phyloP scores from a whole-genome alignment of 2,888 invertebrate species.

The Andricus quercusramuli region DNA sequence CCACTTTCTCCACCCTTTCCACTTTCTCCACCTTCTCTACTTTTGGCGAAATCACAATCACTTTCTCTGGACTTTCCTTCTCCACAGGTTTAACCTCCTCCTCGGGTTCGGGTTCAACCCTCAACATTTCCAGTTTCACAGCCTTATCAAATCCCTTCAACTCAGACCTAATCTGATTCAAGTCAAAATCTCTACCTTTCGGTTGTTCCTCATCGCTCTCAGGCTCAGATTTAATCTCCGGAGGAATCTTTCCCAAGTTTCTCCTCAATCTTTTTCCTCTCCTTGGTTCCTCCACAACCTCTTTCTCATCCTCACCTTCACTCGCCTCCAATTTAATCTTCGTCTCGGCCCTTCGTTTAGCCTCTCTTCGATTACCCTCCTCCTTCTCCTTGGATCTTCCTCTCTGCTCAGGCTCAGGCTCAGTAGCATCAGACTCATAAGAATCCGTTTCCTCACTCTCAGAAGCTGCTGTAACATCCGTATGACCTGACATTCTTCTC shows the following conservation, averaged over 20 bases:
- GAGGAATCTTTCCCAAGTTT: constrained; percentile 75
- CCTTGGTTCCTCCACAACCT: constrained; percentile 68
- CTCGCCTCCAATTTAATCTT: constrained; percentile 77
- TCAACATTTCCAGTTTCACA: constrained; percentile 79
- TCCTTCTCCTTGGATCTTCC: constrained; percentile 62
- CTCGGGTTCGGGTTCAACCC: constrained; percentile 79
- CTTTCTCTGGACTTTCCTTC: constrained; percentile 49
- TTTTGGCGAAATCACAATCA: constrained; percentile 26
- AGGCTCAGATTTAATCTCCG: constrained; percentile 77
- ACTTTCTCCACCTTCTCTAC: neutral
- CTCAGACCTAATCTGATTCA: constrained; percentile 91
- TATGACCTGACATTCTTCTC: constrained; percentile 82
- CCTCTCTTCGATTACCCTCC: constrained; percentile 73
- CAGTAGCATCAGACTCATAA: constrained; percentile 79
- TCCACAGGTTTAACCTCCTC: constrained; percentile 78
- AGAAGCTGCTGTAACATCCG: constrained; percentile 81
- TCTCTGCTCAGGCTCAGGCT: constrained; percentile 72
- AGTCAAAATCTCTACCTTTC: constrained; percentile 88
- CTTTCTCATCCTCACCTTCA: constrained; percentile 71
- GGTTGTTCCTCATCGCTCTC: constrained; percentile 81
- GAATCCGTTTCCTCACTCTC: constrained; percentile 82
- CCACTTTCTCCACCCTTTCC: too few species aligned
- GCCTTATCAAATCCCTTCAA: constrained; percentile 88
- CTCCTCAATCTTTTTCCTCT: constrained; percentile 76
- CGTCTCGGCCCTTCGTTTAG: constrained; percentile 77